Evolutionary conservation across 2,888 invertebrate species (phyloP).

Genomic region (Cerastoderma edule): DNA sequence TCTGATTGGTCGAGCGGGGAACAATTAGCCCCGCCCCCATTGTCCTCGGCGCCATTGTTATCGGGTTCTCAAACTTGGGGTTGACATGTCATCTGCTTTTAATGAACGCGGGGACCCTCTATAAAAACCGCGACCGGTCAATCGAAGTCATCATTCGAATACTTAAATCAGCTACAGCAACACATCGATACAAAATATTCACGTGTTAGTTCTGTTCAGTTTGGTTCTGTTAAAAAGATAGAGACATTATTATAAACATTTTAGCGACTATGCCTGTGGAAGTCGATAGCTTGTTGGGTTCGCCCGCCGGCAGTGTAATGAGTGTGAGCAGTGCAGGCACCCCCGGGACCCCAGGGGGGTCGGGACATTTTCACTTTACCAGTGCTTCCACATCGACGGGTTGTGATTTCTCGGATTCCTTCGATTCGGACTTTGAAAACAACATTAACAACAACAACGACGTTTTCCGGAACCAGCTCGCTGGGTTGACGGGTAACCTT

Average conservation of each 20-base stretch:
- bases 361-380: constrained; percentile 47
- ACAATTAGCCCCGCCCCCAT: constrained; percentile 58
- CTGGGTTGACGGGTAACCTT: not conserved
- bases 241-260: too few relatives aligned
- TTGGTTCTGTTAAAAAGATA: too few relatives aligned
- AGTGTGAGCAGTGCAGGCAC: constrained; percentile 53
- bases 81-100: constrained; percentile 54
- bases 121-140: constrained; percentile 52
- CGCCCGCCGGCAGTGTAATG: constrained; percentile 50
- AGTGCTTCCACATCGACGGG: constrained; percentile 44
- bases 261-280: constrained; percentile 55
- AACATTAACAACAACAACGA: constrained; percentile 58
- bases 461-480: constrained; percentile 14
- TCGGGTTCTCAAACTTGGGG: constrained; percentile 52
- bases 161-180: constrained; percentile 25
- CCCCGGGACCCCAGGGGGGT: constrained; percentile 56
- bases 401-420: constrained; percentile 47
- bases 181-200: constrained; percentile 11
- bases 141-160: constrained; percentile 44
- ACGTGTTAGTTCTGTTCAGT: not conserved
- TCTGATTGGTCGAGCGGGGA: constrained; percentile 47
- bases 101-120: constrained; percentile 25
- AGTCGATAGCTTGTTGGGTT: constrained; percentile 46
- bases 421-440: constrained; percentile 56
- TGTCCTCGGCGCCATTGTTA: constrained; percentile 57